Evolutionary conservation across 2,113 vertebrate genomes (phyloP).

Genomic region (Pluvianellus socialis): DNA sequence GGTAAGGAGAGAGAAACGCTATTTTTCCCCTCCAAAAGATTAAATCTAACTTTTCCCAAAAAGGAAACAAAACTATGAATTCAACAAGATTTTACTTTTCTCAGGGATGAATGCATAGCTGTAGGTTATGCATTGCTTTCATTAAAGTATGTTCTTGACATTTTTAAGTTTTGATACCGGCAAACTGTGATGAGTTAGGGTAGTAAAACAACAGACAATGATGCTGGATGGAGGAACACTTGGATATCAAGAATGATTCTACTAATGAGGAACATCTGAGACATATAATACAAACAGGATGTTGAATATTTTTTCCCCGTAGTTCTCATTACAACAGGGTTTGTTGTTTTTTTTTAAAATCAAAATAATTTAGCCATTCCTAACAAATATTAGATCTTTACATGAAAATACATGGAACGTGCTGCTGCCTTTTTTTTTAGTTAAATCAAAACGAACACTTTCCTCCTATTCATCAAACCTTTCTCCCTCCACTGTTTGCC

Average conservation of each 20-base stretch:
- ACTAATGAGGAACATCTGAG: neutral
- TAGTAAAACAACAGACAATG: neutral
- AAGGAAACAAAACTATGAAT: neutral
- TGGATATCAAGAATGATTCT: neutral
- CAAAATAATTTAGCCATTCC: neutral
- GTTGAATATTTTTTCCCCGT: constrained; percentile 40
- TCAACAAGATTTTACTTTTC: neutral
- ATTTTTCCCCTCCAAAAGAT: neutral
- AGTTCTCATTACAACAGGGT: constrained; percentile 28
- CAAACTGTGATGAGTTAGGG: neutral
- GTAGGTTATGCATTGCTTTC: neutral
- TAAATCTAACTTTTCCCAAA: neutral
- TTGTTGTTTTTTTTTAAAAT: constrained; percentile 12
- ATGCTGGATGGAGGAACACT: neutral
- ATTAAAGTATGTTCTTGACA: neutral
- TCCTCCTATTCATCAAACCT: neutral
- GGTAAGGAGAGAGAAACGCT: neutral
- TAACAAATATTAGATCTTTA: constrained; percentile 53
- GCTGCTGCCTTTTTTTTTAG: neutral
- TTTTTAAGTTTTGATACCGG: neutral
- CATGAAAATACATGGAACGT: neutral
- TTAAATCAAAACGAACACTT: neutral
- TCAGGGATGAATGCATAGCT: neutral
- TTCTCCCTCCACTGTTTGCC: neutral
- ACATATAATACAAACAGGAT: constrained; percentile 9